A percentile compares a stretch with the other conserved stretches of the same genome.
Conservation (phyloP, 2,888 invertebrate species). For the Tortrix viridana region DNA sequence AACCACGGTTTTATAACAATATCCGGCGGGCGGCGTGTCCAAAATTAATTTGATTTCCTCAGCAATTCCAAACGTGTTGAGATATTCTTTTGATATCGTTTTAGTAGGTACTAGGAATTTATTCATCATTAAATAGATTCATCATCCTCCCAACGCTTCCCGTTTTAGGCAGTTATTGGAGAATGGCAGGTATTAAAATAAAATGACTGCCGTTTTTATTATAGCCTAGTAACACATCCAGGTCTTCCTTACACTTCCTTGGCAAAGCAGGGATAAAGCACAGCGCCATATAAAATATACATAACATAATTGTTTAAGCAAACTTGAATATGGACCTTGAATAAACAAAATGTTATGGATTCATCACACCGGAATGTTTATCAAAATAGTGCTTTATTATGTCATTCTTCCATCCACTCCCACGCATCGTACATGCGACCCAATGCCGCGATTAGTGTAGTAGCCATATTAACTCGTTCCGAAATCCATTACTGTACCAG, state of each 20-base stretch:
- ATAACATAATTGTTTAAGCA: no score
- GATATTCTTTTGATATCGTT: background rate
- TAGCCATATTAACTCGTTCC: background rate
- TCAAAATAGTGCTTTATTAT: slow-evolving; percentile 18
- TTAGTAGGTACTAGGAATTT: no score
- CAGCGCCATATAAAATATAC: no score
- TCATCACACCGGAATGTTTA: slow-evolving; percentile 4
- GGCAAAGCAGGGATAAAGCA: no score
- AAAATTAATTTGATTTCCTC: slow-evolving; percentile 50
- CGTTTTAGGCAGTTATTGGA: no score
- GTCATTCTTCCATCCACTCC: slow-evolving; percentile 11
- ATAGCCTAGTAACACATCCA: no score
- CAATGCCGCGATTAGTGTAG: slow-evolving; percentile 18
- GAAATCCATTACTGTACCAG: slow-evolving; percentile 4
- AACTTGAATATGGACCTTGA: background rate
- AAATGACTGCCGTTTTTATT: no score
- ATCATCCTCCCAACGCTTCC: no score
- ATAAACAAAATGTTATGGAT: background rate
- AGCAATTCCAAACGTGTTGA: slow-evolving; percentile 6
- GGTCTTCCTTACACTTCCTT: no score
- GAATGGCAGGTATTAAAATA: no score
- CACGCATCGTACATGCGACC: slow-evolving; percentile 9
- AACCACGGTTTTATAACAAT: slow-evolving; percentile 57
- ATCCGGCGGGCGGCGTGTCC: slow-evolving; percentile 60
- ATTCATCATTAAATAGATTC: no score